Evolutionary conservation across 2,113 vertebrate species (phyloP).

Genomic region (Jaculus jaculus): DNA sequence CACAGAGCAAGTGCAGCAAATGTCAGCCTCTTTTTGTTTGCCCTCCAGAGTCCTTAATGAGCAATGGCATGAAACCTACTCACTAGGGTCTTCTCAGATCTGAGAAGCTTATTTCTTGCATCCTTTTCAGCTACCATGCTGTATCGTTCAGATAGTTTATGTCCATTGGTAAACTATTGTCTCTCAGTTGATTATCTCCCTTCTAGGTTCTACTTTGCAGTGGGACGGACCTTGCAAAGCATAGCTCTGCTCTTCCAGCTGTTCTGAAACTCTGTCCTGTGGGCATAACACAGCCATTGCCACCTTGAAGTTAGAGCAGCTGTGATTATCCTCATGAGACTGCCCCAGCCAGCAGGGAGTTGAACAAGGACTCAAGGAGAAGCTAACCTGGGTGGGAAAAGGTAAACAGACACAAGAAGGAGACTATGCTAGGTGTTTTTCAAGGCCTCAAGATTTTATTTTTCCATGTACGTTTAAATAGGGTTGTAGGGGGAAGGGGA

Average conservation of each 20-base stretch:
- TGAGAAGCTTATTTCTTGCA: neutral
- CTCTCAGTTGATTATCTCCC: neutral
- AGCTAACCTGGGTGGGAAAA: too few species aligned
- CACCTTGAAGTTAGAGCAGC: neutral
- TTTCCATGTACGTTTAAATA: too few species aligned
- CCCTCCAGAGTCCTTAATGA: constrained; percentile 36
- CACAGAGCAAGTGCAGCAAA: neutral
- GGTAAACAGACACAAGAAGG: too few species aligned
- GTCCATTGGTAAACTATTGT: neutral
- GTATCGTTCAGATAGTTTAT: neutral
- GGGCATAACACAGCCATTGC: neutral
- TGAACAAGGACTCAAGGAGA: too few species aligned
- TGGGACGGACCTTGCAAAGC: neutral
- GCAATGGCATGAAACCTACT: neutral
- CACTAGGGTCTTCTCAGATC: neutral
- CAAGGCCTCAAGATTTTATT: too few species aligned
- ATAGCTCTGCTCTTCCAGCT: neutral
- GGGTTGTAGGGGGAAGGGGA: too few species aligned
- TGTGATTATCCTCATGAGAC: neutral
- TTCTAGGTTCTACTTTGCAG: neutral
- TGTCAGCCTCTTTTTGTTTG: neutral
- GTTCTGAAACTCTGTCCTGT: neutral
- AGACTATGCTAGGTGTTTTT: too few species aligned
- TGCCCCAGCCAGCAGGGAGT: too few species aligned
- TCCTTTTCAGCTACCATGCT: neutral